These are phyloP conservation scores for Phyto melanocephala DNA, from an alignment of 2,888 invertebrate species.

Conservation along the genomic window DNA sequence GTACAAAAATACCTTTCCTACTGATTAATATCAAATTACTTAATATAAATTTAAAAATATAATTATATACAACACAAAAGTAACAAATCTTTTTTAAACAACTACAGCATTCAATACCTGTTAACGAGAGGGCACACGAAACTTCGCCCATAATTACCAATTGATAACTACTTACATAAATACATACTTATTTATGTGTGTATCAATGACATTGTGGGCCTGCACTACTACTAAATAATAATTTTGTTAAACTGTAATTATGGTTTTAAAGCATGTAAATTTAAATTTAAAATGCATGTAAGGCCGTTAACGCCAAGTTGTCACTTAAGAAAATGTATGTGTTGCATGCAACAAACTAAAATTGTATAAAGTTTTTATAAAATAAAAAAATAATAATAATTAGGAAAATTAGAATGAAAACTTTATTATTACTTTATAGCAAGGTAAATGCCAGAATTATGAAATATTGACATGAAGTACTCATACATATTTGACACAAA, in stretches of 20 bases:
- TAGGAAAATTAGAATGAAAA: not conserved
- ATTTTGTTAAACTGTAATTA: conserved; percentile 10
- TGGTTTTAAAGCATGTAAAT: not conserved
- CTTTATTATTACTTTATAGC: not conserved
- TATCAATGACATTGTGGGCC: conserved; percentile 6
- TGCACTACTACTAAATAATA: not conserved
- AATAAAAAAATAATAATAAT: not conserved
- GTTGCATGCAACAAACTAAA: conserved; percentile 8
- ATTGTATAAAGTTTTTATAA: not conserved
- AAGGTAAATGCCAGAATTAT: too few species aligned
- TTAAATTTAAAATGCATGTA: not conserved
- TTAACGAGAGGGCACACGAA: conserved; percentile 42
- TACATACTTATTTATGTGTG: not conserved
- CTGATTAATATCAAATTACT: not conserved
- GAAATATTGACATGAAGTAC: too few species aligned
- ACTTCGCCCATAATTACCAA: conserved; percentile 19
- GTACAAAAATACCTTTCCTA: too few species aligned
- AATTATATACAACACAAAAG: not conserved
- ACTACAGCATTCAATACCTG: conserved; percentile 15
- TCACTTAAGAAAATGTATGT: not conserved
- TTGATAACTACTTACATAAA: not conserved
- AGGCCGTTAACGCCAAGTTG: not conserved
- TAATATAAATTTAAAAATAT: not conserved
- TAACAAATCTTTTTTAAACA: not conserved
- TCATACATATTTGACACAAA: too few species aligned